Evolutionary conservation across 2,113 vertebrate species (phyloP).

Genomic region (Daboia siamensis): DNA sequence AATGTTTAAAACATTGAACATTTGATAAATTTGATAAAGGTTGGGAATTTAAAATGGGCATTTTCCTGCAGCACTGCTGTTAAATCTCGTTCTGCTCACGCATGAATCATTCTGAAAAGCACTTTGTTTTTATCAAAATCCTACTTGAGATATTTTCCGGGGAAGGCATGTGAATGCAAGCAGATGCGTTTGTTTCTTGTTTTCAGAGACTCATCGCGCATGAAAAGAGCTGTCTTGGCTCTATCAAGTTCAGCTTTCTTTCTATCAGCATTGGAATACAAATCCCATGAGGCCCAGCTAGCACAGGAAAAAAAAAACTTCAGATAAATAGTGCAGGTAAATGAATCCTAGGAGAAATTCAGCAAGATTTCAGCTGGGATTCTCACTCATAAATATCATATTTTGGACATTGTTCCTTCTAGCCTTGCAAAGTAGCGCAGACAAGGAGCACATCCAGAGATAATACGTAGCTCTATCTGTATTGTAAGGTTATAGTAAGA

Average conservation of each 20-base stretch:
- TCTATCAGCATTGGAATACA: background rate
- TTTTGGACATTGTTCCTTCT: too few relatives aligned
- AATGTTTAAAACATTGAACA: background rate
- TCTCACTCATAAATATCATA: too few relatives aligned
- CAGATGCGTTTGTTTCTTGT: background rate
- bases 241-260: background rate
- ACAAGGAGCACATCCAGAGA: too few relatives aligned
- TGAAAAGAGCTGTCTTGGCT: background rate
- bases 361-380: too few relatives aligned
- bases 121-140: background rate
- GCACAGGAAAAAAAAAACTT: too few relatives aligned
- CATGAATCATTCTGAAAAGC: background rate
- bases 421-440: too few relatives aligned
- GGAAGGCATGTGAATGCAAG: too few relatives aligned
- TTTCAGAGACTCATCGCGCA: background rate
- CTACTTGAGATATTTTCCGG: background rate
- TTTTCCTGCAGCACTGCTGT: background rate
- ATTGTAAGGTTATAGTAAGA: too few relatives aligned
- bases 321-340: background rate
- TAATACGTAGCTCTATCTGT: too few relatives aligned
- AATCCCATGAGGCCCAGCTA: background rate
- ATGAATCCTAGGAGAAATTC: too few relatives aligned
- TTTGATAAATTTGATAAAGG: slow-evolving; percentile 6
- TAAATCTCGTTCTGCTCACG: background rate
- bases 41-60: background rate